Evolutionary conservation across 2,888 invertebrate species (phyloP), one percentile per base, ranked within the genome.

Genomic region (Trichogramma evanescens): DNA sequence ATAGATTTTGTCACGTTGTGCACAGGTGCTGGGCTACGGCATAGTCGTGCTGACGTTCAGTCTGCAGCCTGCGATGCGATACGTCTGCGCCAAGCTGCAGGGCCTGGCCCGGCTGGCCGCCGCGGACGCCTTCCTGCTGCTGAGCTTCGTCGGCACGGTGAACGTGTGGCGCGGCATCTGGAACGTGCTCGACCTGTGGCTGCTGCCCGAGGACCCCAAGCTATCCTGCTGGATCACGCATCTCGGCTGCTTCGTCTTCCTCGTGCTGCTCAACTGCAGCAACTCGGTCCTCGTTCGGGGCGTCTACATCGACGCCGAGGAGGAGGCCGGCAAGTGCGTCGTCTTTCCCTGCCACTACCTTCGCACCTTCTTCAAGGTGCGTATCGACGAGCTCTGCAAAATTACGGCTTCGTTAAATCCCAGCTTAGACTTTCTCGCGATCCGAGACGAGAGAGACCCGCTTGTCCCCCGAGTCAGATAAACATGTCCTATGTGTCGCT

Each of bases 151-250:
- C 64, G 91, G 91, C 9, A 91, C 91, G 0, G 88, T 93, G 56
- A 92, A 92, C 76, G 89, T 92, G 8, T 93, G 93, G 93, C 83
- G 93, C 51, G 93, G 92, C 9, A 84, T 93, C 59, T 93, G 93
- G 93, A 88, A 86, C 65, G 77, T 89, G 59, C 81, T 92, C 39
- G 91, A 93, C 76, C 79, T 88, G 45, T 90, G 89, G 77, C 84
- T 93, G 65, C 64, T 81, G 72, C 70, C 82, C 87, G 91, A 90
- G 63, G 81, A 88, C 68, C 83, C 82, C 51, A 83, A 87, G 64
- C 76, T 89, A 66, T 92, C 92, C 76, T 90, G 88, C 75, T 90
- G 90, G 89, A 82, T 90, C 64, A 89, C 90, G 0, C 89, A 91
- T 77, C 79, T 87, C 67, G 82, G 88, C 62, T 89, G 91, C 65